Evolutionary conservation across 2,797 vertebrate species (phyloP), one percentile per base, ranked within the genome.

Genomic region (Siniperca scherzeri): DNA sequence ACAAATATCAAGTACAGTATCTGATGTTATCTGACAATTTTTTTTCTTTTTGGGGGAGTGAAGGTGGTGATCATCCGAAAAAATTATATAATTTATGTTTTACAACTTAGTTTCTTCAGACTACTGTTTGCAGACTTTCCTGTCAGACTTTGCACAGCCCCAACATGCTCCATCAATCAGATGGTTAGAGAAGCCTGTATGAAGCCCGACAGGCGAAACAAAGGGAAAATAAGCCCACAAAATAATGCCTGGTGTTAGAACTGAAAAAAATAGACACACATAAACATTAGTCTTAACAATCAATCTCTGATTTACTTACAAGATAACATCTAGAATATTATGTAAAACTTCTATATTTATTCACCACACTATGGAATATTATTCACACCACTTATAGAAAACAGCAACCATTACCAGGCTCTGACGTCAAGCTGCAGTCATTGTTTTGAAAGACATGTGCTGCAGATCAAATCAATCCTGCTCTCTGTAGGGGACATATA

Each of bases 361-460:
- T 48, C 21, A 69, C 14, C 44, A 75, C 11, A 25, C 33, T 3
- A 36, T 57, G 17, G 7, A 27, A 9, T 38, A 21, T 70, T 52
- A 78, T 59, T 5, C 36, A 21, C 12, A 12, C 42, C 42, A 36
- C 53, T 44, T 68, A 40, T 48, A 71, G 1, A 77, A 81, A 64
- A 77, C 67, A 87, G 53, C 33, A 70, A 59, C 46, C 25, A 55
- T 42, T 52, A n/a, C 46, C 60, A 77, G 4, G 27, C 53, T 87
- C 78, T 88, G 78, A 86, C n/a, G 66, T 84, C 79, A 88, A 81
- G 14, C 57, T 52, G 38, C 12, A 27, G 30, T 42, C 65, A 72
- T 81, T 91, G 80, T 80, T 79, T 55, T 74, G 22, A 81, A 66
- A 74, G 68, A 46, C 75, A 64, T 83, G 69, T 79, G 70, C 75